A percentile compares a stretch with the other conserved stretches of the same genome.
phyloP scores from a whole-genome alignment of 1,140 invertebrate species.

The Hormaphis cornu region DNA sequence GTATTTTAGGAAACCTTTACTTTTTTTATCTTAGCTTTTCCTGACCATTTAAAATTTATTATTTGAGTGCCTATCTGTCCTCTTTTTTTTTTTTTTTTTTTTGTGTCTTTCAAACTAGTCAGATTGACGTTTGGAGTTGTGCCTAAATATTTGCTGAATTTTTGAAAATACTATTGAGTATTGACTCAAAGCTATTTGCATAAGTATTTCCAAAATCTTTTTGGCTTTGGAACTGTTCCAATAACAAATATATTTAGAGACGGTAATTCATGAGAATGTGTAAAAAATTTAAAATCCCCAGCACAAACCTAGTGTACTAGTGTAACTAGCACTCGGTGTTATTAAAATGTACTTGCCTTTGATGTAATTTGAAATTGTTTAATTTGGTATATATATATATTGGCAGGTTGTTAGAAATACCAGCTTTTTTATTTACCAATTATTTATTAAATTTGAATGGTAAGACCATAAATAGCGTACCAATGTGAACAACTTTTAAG shows the following conservation, averaged over 20 bases:
- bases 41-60: not conserved
- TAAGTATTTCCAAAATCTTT: conserved; percentile 12
- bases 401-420: too few species aligned
- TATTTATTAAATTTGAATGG: too few species aligned
- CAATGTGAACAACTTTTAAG: too few species aligned
- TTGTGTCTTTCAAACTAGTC: not conserved
- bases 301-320: not conserved
- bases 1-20: conserved; percentile 1
- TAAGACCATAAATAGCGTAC: too few species aligned
- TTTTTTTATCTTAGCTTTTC: not conserved
- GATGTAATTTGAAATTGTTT: too few species aligned
- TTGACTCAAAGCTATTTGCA: not conserved
- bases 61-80: not conserved
- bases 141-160: not conserved
- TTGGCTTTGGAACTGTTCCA: not conserved
- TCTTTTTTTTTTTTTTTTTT: not conserved
- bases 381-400: too few species aligned
- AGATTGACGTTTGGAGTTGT: not conserved
- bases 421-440: too few species aligned
- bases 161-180: not conserved
- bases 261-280: not conserved
- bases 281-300: too few species aligned
- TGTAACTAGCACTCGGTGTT: not conserved
- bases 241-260: not conserved
- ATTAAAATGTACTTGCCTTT: not conserved